phyloP scores from a whole-genome alignment of 2,797 vertebrate genomes.

The Tiaroga cobitis region DNA sequence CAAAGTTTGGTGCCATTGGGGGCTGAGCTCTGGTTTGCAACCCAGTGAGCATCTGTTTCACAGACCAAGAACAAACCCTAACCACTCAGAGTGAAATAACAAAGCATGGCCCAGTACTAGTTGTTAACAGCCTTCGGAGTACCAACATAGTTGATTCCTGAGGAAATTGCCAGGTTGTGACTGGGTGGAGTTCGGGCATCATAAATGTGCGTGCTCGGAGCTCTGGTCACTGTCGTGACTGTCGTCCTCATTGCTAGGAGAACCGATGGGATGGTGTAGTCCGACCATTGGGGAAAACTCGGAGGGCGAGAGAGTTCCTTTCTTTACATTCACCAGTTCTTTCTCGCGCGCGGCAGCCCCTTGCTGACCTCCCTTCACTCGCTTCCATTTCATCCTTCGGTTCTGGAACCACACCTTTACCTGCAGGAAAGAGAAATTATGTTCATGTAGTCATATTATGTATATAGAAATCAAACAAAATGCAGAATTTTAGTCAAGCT shows the following conservation, averaged over 20 bases:
- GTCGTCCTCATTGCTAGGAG: conserved; percentile 83
- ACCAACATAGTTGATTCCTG: conserved; percentile 57
- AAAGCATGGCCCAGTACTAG: conserved; percentile 2
- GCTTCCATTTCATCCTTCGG: conserved; percentile 90
- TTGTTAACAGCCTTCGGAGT: conserved; percentile 37
- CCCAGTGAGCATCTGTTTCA: conserved; percentile 64
- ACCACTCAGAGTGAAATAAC: conserved; percentile 24
- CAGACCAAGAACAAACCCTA: conserved; percentile 42
- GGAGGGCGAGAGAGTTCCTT: conserved; percentile 86
- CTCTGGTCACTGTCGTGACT: conserved; percentile 90
- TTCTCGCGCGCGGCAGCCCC: conserved; percentile 87
- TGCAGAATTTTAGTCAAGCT: not conserved
- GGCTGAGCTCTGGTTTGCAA: conserved; percentile 44
- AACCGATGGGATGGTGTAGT: conserved; percentile 84
- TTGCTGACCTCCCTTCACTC: conserved; percentile 90
- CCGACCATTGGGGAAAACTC: conserved; percentile 86
- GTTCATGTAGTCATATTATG: not conserved
- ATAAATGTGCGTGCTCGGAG: conserved; percentile 88
- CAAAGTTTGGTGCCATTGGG: not conserved
- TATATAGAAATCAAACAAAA: not conserved
- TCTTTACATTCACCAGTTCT: conserved; percentile 91
- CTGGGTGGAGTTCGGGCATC: conserved; percentile 67
- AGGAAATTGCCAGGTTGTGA: conserved; percentile 49
- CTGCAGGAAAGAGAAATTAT: conserved; percentile 64
- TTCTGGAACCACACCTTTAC: conserved; percentile 94